These are phyloP conservation scores for Stenichneumon culpator DNA, from an alignment of 2,888 invertebrate species.

Conservation along the genomic window DNA sequence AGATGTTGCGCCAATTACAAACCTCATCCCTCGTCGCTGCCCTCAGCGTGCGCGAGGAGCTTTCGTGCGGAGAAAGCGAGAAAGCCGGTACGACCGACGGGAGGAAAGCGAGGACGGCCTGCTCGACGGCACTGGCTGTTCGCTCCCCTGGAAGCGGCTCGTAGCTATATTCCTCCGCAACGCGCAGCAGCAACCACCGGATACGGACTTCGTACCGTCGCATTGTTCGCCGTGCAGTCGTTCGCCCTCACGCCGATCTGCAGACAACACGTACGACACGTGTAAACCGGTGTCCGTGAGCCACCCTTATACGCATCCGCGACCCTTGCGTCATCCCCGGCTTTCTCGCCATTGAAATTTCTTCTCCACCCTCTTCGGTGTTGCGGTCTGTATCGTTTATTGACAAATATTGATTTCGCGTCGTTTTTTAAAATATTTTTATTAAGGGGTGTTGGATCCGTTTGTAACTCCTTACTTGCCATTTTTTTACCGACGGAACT, in stretches of 20 bases:
- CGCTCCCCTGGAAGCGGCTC: constrained; percentile 39
- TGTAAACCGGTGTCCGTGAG: not conserved
- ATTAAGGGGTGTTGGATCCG: too few relatives aligned
- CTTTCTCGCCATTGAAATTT: not conserved
- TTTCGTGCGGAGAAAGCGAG: constrained; percentile 53
- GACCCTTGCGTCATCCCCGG: not conserved
- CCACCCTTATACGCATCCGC: constrained; percentile 9
- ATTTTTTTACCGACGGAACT: too few relatives aligned
- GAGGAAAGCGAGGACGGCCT: constrained; percentile 31
- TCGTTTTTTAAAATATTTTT: not conserved
- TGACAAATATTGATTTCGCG: not conserved
- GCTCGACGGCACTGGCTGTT: constrained; percentile 31
- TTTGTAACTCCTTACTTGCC: too few relatives aligned
- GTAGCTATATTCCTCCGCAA: constrained; percentile 51
- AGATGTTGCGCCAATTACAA: constrained; percentile 85
- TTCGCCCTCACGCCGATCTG: constrained; percentile 49
- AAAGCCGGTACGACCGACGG: constrained; percentile 15
- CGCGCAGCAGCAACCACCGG: constrained; percentile 53
- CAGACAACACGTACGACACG: constrained; percentile 8
- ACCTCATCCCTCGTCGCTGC: constrained; percentile 78
- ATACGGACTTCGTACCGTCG: constrained; percentile 67
- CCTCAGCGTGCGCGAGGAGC: constrained; percentile 45
- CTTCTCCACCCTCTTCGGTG: not conserved
- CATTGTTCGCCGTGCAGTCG: constrained; percentile 64
- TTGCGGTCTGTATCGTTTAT: not conserved